Conservation (phyloP, 2,113 vertebrate species). For the Rana temporaria region DNA sequence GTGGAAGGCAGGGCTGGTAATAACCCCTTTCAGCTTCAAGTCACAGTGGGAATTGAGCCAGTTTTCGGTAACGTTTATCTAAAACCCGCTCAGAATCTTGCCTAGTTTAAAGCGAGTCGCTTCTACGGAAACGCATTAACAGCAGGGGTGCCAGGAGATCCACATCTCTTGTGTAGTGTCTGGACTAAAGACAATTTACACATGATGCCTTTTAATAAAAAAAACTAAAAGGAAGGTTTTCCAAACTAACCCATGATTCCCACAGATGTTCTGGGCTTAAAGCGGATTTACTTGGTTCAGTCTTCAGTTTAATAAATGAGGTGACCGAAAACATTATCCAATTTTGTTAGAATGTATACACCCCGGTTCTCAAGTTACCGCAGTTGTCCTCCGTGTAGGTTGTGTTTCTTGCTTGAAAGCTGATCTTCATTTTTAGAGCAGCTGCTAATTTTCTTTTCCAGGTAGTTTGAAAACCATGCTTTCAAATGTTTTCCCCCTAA, state of each 20-base stretch:
- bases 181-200: background rate
- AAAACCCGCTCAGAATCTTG: background rate
- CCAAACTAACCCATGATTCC: background rate
- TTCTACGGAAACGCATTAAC: background rate
- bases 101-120: background rate
- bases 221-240: too few relatives aligned
- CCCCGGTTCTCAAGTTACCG: too few relatives aligned
- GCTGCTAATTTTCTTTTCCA: constrained; percentile 4
- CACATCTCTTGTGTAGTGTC: background rate
- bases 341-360: too few relatives aligned
- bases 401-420: background rate
- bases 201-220: background rate
- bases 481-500: background rate
- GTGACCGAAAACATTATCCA: too few relatives aligned
- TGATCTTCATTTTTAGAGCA: background rate
- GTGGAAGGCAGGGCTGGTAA: constrained; percentile 42
- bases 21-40: constrained; percentile 34
- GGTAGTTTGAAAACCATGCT: background rate
- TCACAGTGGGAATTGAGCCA: constrained; percentile 21
- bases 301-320: background rate
- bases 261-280: constrained; percentile 18
- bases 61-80: background rate
- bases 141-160: background rate
- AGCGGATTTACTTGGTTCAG: constrained; percentile 22
- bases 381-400: background rate